Base-by-base conservation (phyloP, 2,888 invertebrate genomes). In the Hypomecis atomaria region DNA sequence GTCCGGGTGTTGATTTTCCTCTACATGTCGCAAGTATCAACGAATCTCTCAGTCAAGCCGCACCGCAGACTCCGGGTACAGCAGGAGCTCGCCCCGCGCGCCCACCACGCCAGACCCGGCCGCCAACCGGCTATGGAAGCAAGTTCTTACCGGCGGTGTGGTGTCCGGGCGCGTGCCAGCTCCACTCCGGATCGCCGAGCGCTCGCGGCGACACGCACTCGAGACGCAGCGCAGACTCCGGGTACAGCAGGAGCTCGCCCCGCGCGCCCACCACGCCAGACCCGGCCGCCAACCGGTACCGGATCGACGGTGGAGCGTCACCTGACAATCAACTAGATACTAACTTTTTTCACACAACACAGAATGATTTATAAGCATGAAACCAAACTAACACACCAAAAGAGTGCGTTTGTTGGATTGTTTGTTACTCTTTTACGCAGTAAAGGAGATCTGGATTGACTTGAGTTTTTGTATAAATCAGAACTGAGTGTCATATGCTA, bases 11-110 rank as follows among this genome's bases (percentile, higher is more conserved):
- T n/a, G n/a, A n/a, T n/a, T n/a, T n/a, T n/a, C n/a, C n/a, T n/a
- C n/a, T n/a, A n/a, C n/a, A n/a, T n/a, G n/a, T n/a, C n/a, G n/a
- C n/a, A n/a, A n/a, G n/a, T n/a, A n/a, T n/a, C n/a, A n/a, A n/a
- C n/a, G n/a, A n/a, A n/a, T n/a, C n/a, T n/a, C n/a, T n/a, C 98
- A 98, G 85, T 97, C 97, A 65, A 98, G 92, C 79, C 96, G 95
- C 13, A 98, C 89, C 5, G 96, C 96, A 70, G 95, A 96, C 71
- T 96, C 97, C 0, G 97, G 97, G 75, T 95, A 96, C 47, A 97
- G 96, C 36, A 96, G 96, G 67, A 98, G 86, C 70, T 96, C 95
- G 9, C 97, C 97, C 0, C 95, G 94, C 0, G 96, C 96, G 76
- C 96, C 96, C 57, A 97, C 96, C 4, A 96, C 95, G 23, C 96